phyloP scores from a whole-genome alignment of 2,888 invertebrate species.

The Conchocele bisecta region DNA sequence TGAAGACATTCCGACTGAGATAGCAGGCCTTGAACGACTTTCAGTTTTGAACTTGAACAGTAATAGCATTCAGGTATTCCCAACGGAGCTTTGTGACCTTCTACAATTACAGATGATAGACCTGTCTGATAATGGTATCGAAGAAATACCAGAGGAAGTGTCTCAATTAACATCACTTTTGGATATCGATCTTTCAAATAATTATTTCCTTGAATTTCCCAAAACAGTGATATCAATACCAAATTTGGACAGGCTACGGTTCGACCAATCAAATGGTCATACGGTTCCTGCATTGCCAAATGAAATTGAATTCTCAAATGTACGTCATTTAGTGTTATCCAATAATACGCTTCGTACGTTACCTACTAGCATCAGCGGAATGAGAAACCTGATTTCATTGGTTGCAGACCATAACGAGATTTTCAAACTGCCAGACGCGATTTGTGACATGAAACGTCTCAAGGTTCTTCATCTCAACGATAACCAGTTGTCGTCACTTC shows the following conservation, averaged over 20 bases:
- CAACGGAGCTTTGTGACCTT: slow-evolving; percentile 68
- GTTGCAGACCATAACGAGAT: slow-evolving; percentile 75
- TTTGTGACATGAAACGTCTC: slow-evolving; percentile 69
- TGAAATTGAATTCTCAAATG: slow-evolving; percentile 68
- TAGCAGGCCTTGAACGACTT: slow-evolving; percentile 68
- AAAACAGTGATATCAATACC: slow-evolving; percentile 73
- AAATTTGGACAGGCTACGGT: slow-evolving; percentile 69
- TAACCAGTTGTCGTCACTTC: slow-evolving; percentile 74
- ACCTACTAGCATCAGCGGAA: slow-evolving; percentile 69
- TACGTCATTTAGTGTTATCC: slow-evolving; percentile 72
- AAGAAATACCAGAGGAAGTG: slow-evolving; percentile 86
- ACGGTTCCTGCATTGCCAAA: slow-evolving; percentile 74
- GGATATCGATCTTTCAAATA: slow-evolving; percentile 77
- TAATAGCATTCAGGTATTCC: slow-evolving; percentile 69
- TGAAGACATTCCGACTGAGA: slow-evolving; percentile 64
- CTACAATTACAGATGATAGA: slow-evolving; percentile 65
- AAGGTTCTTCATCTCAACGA: slow-evolving; percentile 75
- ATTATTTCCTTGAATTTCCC: slow-evolving; percentile 78
- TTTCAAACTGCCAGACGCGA: slow-evolving; percentile 60
- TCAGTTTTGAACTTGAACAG: slow-evolving; percentile 63
- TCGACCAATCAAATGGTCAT: slow-evolving; percentile 74
- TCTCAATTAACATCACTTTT: slow-evolving; percentile 87
- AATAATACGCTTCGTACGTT: slow-evolving; percentile 74
- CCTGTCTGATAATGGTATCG: slow-evolving; percentile 69
- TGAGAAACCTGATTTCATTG: slow-evolving; percentile 73